Evolutionary conservation across 2,113 vertebrate species (phyloP).

Genomic region (Eulemur macaco): DNA sequence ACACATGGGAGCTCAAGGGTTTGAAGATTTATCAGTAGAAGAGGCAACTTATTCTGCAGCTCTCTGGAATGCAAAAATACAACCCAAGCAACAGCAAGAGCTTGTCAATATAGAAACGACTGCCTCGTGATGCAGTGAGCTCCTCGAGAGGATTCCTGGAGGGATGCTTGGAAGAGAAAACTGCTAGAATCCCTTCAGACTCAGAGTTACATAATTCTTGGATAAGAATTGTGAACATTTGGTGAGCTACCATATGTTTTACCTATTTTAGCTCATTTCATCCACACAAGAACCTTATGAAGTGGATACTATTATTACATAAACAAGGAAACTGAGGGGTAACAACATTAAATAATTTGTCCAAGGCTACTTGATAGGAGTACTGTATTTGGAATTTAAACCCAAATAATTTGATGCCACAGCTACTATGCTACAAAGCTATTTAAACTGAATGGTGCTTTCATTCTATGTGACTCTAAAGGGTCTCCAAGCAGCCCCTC

Average conservation of each 20-base stretch:
- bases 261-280: conserved; percentile 38
- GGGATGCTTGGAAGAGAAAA: conserved; percentile 48
- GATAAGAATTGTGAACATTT: conserved; percentile 44
- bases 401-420: background rate
- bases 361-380: background rate
- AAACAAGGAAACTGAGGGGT: background rate
- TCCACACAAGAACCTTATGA: conserved; percentile 26
- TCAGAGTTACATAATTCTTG: conserved; percentile 38
- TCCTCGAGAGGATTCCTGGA: conserved; percentile 10
- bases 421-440: background rate
- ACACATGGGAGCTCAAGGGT: background rate
- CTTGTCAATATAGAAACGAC: background rate
- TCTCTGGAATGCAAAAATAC: background rate
- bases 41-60: background rate
- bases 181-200: background rate
- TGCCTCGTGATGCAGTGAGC: background rate
- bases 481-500: background rate
- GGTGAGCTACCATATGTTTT: conserved; percentile 32
- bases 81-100: background rate
- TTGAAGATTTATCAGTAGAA: conserved; percentile 8
- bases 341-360: conserved; percentile 20
- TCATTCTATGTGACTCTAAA: background rate
- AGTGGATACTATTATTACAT: conserved; percentile 12
- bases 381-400: background rate
- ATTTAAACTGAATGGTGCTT: background rate